Percentiles rank a stretch among this genome's conserved stretches.
These are phyloP conservation scores for Rostratula benghalensis DNA, from an alignment of 2,113 vertebrate species.

Conservation along the genomic window DNA sequence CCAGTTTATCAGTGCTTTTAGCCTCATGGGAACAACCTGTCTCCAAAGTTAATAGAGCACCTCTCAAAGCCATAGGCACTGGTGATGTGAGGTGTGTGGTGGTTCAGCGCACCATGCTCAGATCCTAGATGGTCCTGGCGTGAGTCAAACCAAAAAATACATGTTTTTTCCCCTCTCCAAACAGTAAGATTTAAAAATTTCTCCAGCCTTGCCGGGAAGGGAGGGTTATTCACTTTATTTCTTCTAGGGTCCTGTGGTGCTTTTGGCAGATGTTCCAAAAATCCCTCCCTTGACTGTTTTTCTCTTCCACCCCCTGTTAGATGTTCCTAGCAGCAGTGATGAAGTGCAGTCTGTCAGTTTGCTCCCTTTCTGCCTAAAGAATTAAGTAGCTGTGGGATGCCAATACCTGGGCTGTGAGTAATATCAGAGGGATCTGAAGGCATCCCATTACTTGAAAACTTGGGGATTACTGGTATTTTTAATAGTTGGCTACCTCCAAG, in stretches of 20 bases:
- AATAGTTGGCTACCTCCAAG: background rate
- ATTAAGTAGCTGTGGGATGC: background rate
- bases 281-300: background rate
- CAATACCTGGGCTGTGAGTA: background rate
- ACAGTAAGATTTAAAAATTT: background rate
- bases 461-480: background rate
- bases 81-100: rapidly evolving
- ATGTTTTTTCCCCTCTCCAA: background rate
- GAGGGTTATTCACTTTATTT: background rate
- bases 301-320: background rate
- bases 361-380: background rate
- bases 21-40: background rate
- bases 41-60: background rate
- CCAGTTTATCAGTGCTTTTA: background rate
- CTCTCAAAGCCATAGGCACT: background rate
- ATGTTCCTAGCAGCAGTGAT: background rate
- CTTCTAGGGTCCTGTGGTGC: background rate
- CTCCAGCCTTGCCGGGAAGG: background rate
- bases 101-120: background rate
- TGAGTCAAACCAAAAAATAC: background rate
- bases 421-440: background rate
- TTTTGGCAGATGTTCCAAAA: background rate
- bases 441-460: background rate
- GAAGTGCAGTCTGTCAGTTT: background rate
- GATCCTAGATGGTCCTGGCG: background rate